Base-by-base conservation (phyloP, 2,113 vertebrate species). In the Rhinoptilus africanus region DNA sequence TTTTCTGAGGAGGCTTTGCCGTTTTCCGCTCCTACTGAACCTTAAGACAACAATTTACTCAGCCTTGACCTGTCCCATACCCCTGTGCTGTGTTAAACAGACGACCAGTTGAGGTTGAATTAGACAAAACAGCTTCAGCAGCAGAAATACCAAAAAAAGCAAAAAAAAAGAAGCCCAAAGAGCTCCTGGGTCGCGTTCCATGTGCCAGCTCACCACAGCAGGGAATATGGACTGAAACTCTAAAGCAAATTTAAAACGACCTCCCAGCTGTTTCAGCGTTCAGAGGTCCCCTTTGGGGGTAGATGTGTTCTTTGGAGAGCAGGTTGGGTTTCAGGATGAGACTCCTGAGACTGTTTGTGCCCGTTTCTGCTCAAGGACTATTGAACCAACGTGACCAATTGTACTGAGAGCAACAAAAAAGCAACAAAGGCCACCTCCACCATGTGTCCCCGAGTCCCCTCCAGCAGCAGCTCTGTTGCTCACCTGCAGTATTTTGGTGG, bases 1-100 rank as follows among this genome's bases (percentile, higher is more conserved):
- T 75, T 87, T 93, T 87, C 73, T 85, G 39, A 62, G 72, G 76
- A 81, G 35, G 17, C 27, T 67, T 84, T 94, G 24, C 79, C 24
- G 6, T 86, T 78, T 80, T 78, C 60, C 4, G 6, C 34, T 75
- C 56, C 81, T 67, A 9, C 53, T 62, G 83, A 89, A 17, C 32
- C 48, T 14, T 66, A 75, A 41, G 39, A 81, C 43, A 74, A 18
- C 32, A 45, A 26, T 76, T 75, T 89, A 28, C 24, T 69, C 30
- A 43, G 68, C 37, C 48, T 68, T 86, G 91, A 76, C 83, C 56
- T 53, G 14, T n/a, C 30, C 47, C 64, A 35, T 57, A 21, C 32
- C 15, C 2, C 2, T 22, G 48, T 26, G 26, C 41, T 45, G 24
- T 30, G 53, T 79, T 37, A 32, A 80, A 64, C 10, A 47, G 43